Evolutionary conservation across 92 coral and sea anemone species (phyloP).

Genomic region (Actinostola sp.): DNA sequence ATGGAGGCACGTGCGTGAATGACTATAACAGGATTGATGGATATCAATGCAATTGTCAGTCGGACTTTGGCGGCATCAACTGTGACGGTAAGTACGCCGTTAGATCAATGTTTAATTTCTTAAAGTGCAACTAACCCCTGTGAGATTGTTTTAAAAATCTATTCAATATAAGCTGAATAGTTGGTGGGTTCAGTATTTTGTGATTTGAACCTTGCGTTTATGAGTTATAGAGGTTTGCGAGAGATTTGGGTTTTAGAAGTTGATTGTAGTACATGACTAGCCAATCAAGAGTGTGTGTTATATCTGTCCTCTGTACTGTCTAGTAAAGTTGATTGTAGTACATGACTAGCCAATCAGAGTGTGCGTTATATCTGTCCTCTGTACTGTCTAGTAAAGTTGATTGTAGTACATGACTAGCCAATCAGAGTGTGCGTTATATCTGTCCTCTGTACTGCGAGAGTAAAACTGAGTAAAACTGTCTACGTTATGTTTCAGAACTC

Average conservation of each 20-base stretch:
- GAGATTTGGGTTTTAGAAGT: no score
- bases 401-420: background rate
- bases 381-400: background rate
- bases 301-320: no score
- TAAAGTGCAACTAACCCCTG: no score
- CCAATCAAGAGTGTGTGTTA: no score
- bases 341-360: background rate
- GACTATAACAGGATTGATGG: constrained; percentile 79
- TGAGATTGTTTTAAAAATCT: no score
- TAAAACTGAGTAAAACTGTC: no score
- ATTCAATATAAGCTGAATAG: background rate
- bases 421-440: background rate
- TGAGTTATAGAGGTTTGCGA: no score
- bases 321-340: no score
- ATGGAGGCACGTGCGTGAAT: constrained; percentile 74
- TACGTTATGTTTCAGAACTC: constrained; percentile 47
- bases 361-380: background rate
- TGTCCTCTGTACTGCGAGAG: background rate
- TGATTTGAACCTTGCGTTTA: no score
- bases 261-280: no score
- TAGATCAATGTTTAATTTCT: background rate
- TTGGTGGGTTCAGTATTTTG: no score
- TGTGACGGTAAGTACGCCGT: constrained; percentile 69
- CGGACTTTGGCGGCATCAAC: constrained; percentile 83
- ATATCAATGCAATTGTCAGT: constrained; percentile 75